Evolutionary conservation across 92 coral and sea anemone genomes (phyloP).

Genomic region (Parazoanthus darwini): DNA sequence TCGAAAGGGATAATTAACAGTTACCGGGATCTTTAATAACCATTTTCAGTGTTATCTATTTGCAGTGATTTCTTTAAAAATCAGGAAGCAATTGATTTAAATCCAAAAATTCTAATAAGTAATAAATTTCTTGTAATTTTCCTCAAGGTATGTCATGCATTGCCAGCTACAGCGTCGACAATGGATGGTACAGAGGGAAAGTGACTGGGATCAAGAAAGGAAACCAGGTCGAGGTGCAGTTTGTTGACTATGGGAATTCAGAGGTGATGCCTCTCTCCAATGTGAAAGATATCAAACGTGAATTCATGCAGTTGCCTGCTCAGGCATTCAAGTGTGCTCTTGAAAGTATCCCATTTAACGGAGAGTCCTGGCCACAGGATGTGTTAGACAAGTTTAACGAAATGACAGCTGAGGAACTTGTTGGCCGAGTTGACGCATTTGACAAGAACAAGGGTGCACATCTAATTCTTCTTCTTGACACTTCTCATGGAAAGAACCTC

Average conservation of each 20-base stretch:
- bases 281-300: slow-evolving; percentile 65
- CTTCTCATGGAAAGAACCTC: slow-evolving; percentile 70
- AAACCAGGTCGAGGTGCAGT: slow-evolving; percentile 78
- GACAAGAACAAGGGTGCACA: slow-evolving; percentile 52
- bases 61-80: too few relatives aligned
- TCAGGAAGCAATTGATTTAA: background rate
- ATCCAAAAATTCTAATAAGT: background rate
- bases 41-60: too few relatives aligned
- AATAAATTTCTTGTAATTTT: background rate
- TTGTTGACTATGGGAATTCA: slow-evolving; percentile 92
- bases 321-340: slow-evolving; percentile 83
- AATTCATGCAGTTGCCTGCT: slow-evolving; percentile 74
- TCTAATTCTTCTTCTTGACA: slow-evolving; percentile 65
- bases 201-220: slow-evolving; percentile 68
- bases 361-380: slow-evolving; percentile 46
- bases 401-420: slow-evolving; percentile 80
- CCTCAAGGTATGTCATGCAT: slow-evolving; percentile 80
- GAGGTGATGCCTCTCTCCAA: slow-evolving; percentile 68
- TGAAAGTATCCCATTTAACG: slow-evolving; percentile 36
- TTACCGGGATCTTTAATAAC: too few relatives aligned
- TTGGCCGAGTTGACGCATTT: slow-evolving; percentile 77
- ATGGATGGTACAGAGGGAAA: slow-evolving; percentile 88
- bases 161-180: slow-evolving; percentile 76
- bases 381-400: slow-evolving; percentile 75
- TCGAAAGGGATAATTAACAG: too few relatives aligned